phyloP scores from a whole-genome alignment of 2,113 vertebrate species.

The Protobothrops flavoviridis region DNA sequence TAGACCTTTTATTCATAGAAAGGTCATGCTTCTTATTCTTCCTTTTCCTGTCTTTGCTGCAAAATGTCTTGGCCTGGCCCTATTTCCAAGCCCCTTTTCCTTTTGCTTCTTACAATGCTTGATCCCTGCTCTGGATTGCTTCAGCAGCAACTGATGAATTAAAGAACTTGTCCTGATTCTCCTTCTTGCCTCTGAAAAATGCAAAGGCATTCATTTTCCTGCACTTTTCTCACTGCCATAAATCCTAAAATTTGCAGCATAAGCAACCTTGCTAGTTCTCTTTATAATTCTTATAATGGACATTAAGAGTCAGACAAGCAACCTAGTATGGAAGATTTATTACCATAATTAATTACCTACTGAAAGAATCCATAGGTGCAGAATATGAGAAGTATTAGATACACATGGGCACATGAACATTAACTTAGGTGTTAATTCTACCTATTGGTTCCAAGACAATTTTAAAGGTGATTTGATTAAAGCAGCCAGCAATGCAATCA shows the following conservation, averaged over 20 bases:
- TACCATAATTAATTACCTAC: conserved; percentile 60
- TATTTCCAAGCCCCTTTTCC: neutral
- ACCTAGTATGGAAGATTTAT: conserved; percentile 57
- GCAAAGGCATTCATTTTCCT: conserved; percentile 22
- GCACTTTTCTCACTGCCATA: conserved; percentile 28
- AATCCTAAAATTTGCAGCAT: conserved; percentile 48
- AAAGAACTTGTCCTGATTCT: rapidly evolving
- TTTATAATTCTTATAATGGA: conserved; percentile 69
- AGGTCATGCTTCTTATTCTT: neutral
- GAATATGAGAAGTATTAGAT: conserved; percentile 18
- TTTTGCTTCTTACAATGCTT: neutral
- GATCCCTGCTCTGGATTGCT: neutral
- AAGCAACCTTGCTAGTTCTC: conserved; percentile 51
- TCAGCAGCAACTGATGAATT: neutral
- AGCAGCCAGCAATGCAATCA: conserved; percentile 46
- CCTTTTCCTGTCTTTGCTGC: neutral
- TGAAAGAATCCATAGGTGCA: neutral
- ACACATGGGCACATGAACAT: neutral
- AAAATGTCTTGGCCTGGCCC: neutral
- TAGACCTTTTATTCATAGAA: neutral
- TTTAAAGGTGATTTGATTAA: conserved; percentile 54
- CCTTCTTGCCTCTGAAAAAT: neutral
- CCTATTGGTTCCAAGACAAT: conserved; percentile 53
- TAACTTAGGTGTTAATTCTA: conserved; percentile 45
- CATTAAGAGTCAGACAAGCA: conserved; percentile 59